A percentile compares a stretch with the other conserved stretches of the same genome.
These are phyloP conservation scores for Bugulina stolonifera DNA, from an alignment of 2,888 invertebrate species.

Conservation along the genomic window DNA sequence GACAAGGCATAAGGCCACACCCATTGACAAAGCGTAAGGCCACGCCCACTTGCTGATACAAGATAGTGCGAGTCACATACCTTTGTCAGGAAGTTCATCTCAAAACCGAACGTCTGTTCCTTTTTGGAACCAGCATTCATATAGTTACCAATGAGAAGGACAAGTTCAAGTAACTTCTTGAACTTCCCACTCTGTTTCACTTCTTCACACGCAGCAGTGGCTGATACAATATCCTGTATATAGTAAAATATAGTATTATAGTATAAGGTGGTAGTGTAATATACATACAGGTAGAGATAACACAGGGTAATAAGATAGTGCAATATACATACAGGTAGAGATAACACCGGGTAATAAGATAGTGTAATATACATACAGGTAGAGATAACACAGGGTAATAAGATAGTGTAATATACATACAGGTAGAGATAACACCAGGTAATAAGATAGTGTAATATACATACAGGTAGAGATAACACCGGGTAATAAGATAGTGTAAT, in stretches of 20 bases:
- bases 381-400: too few relatives aligned
- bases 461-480: too few relatives aligned
- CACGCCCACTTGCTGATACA: not conserved
- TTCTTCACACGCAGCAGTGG: slow-evolving; percentile 91
- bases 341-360: not conserved
- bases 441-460: too few relatives aligned
- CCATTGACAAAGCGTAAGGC: too few relatives aligned
- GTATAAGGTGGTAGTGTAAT: not conserved
- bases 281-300: not conserved
- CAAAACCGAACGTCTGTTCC: slow-evolving; percentile 87
- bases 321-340: not conserved
- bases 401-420: too few relatives aligned
- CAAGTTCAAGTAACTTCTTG: slow-evolving; percentile 77
- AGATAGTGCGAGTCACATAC: slow-evolving; percentile 54
- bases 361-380: not conserved
- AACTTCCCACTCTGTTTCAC: slow-evolving; percentile 83
- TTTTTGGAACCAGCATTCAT: slow-evolving; percentile 94
- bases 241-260: slow-evolving; percentile 27
- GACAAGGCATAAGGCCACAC: too few relatives aligned
- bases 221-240: slow-evolving; percentile 78
- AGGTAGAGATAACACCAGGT: too few relatives aligned
- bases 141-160: slow-evolving; percentile 86
- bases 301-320: not conserved
- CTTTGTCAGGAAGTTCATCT: slow-evolving; percentile 90
- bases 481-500: too few relatives aligned